Conservation (phyloP, 2,888 invertebrate species). For the Pseudolycoriella hygida region DNA sequence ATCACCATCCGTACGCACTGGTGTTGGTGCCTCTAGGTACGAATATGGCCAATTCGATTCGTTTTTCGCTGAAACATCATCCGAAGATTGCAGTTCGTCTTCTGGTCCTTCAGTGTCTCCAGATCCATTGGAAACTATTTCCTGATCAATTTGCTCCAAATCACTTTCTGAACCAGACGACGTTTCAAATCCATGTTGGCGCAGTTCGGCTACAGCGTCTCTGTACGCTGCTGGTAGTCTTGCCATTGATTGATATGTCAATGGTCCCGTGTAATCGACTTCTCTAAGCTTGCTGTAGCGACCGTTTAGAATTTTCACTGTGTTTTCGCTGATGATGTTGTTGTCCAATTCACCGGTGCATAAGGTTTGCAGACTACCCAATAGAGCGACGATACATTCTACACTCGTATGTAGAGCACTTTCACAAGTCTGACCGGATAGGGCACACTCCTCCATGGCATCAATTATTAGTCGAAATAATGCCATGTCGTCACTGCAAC, state of each 20-base stretch:
- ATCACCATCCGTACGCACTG: slow-evolving; percentile 44
- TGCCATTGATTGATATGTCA: slow-evolving; percentile 72
- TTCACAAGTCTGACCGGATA: slow-evolving; percentile 51
- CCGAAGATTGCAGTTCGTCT: slow-evolving; percentile 35
- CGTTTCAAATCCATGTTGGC: slow-evolving; percentile 43
- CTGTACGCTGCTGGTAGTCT: slow-evolving; percentile 65
- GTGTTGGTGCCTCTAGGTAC: slow-evolving; percentile 26
- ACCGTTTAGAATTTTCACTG: slow-evolving; percentile 41
- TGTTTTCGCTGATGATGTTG: slow-evolving; percentile 30
- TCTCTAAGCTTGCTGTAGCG: slow-evolving; percentile 51
- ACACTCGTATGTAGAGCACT: slow-evolving; percentile 62
- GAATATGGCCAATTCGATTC: slow-evolving; percentile 28
- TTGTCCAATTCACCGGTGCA: slow-evolving; percentile 57
- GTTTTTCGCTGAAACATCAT: slow-evolving; percentile 26
- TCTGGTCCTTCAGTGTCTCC: slow-evolving; percentile 56
- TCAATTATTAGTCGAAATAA: slow-evolving; percentile 77
- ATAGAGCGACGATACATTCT: slow-evolving; percentile 64
- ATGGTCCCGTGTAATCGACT: slow-evolving; percentile 65
- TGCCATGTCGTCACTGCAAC: slow-evolving; percentile 61
- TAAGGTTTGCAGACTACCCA: slow-evolving; percentile 67
- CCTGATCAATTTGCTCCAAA: slow-evolving; percentile 48
- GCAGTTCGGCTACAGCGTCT: slow-evolving; percentile 51
- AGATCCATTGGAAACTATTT: slow-evolving; percentile 58
- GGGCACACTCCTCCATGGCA: slow-evolving; percentile 69
- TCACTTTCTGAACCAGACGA: slow-evolving; percentile 37